Conservation (phyloP, 2,113 vertebrate genomes). For the Bettongia penicillata region DNA sequence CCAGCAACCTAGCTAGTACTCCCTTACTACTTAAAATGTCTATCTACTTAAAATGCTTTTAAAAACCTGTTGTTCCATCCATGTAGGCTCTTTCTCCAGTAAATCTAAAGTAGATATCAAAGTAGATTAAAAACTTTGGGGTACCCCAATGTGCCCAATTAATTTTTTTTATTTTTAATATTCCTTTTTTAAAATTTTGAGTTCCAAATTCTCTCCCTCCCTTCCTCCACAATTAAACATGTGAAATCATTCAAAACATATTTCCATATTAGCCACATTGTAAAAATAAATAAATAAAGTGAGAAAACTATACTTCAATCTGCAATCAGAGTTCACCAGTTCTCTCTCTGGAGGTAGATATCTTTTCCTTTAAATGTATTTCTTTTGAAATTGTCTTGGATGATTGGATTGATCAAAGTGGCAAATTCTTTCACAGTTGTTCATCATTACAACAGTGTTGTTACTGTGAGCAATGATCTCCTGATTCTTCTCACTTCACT, state of each 20-base stretch:
- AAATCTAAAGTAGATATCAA: background rate
- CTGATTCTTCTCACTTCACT: background rate
- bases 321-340: background rate
- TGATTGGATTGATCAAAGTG: background rate
- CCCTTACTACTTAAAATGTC: background rate
- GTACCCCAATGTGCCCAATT: background rate
- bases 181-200: background rate
- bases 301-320: background rate
- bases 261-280: background rate
- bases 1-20: background rate
- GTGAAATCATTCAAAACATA: background rate
- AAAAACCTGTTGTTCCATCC: background rate
- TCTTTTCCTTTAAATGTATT: background rate
- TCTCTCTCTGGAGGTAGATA: background rate
- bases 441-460: background rate
- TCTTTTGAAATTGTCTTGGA: background rate
- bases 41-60: background rate
- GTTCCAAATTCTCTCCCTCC: background rate
- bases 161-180: background rate
- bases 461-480: background rate
- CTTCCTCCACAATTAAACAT: background rate
- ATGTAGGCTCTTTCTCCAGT: background rate
- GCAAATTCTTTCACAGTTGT: background rate
- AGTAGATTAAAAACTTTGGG: background rate
- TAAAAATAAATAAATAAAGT: background rate